Base-by-base conservation (phyloP, 2,113 vertebrate species). In the Platichthys flesus region DNA sequence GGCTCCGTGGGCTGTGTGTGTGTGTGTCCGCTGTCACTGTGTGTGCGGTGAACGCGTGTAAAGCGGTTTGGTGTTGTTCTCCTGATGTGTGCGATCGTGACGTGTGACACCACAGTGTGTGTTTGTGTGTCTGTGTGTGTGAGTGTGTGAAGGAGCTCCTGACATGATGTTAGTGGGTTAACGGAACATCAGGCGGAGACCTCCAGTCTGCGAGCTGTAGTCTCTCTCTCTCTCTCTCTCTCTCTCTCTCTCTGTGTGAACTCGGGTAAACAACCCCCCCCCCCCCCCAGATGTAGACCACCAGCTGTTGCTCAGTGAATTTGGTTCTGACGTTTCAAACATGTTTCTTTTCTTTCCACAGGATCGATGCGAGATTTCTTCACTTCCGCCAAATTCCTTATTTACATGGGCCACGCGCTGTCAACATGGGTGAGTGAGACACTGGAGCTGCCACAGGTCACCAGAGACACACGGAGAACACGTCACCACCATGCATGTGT, bases 361-460 rank as follows among this genome's bases (percentile, higher is more conserved):
- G 98, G 93, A 57, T 94, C 95, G 40, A 23, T 94, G 65, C 51
- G 69, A 59, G 88, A 91, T 76, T 98, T 96, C 87, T 95, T 99
- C 83, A 96, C 93, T 2, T 99, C 98, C 2, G 93, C 97, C 3
- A 97, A 96, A 89, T 98, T 97, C 89, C 97, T 99, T 1, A 97
- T 99, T 81, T 99, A 99, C 85, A 92, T 97, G 79, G 95, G 98
- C 0, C 98, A 99, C 71, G 95, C 96, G 1, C 83, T 99, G 67
- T 99, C 98, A 42, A 98, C 97, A 51, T 99, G 98, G 98, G 98
- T 99, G 86, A 97, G 97, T 93, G 55, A 84, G 0, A 18, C 49
- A 20, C 2, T 28, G 8, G n/a, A 42, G 18, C 18, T n/a, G 5
- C 26, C 16, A 18, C 20, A 40, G 16, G 40, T 18, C 28, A 60